Evolutionary conservation across 2,888 invertebrate genomes (phyloP).

Genomic region (Drosophila acutilabella): DNA sequence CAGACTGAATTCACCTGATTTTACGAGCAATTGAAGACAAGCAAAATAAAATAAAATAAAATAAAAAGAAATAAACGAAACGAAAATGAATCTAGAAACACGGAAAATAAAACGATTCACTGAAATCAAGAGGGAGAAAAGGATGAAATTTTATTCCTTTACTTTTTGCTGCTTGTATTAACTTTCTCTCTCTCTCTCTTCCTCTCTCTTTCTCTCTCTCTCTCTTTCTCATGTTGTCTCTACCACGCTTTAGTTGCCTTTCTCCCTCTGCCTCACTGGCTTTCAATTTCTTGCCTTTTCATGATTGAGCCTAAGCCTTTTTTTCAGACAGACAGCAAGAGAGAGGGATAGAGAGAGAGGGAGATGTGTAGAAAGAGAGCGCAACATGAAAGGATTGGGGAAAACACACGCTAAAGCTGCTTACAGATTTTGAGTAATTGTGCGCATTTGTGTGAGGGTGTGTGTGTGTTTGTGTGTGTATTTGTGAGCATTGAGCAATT

Average conservation of each 20-base stretch:
- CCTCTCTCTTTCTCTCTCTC: neutral
- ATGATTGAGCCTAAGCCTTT: slow-evolving; percentile 44
- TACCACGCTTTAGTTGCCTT: neutral
- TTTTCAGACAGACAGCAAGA: slow-evolving; percentile 18
- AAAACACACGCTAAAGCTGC: slow-evolving; percentile 38
- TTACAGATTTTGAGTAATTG: slow-evolving; percentile 50
- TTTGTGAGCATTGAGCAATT: slow-evolving; percentile 30
- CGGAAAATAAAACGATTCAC: slow-evolving; percentile 21
- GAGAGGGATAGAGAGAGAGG: slow-evolving; percentile 2
- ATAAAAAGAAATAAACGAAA: slow-evolving; percentile 7
- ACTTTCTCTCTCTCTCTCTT: neutral
- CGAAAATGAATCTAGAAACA: neutral
- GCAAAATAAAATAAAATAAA: neutral
- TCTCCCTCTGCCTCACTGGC: neutral
- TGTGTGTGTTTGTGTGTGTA: neutral
- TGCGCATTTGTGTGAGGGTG: slow-evolving; percentile 17
- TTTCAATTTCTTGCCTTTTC: slow-evolving; percentile 5
- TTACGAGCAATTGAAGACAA: slow-evolving; percentile 19
- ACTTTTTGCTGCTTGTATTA: neutral
- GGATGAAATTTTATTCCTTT: slow-evolving; percentile 16
- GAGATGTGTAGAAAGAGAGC: neutral
- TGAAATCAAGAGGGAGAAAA: slow-evolving; percentile 23
- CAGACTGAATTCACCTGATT: slow-evolving; percentile 15
- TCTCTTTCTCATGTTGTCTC: neutral
- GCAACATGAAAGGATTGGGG: neutral